Evolutionary conservation across 2,113 vertebrate genomes (phyloP).

Genomic region (Martes martes): DNA sequence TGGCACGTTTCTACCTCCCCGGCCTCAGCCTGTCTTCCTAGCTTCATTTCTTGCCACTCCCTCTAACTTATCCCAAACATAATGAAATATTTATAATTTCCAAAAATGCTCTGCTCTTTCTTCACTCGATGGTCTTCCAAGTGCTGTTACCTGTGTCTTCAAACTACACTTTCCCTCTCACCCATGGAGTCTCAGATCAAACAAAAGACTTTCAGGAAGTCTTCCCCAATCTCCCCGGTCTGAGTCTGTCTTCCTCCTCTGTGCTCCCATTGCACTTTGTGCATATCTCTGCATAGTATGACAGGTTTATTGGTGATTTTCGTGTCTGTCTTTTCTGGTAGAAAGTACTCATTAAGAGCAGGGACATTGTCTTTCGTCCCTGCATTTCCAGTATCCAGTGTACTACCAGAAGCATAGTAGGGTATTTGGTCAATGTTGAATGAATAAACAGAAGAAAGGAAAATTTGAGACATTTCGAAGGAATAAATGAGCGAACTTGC

Average conservation of each 20-base stretch:
- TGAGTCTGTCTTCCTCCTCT: background rate
- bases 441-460: constrained; percentile 9
- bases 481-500: background rate
- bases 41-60: background rate
- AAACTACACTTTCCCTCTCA: background rate
- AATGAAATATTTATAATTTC: background rate
- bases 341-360: background rate
- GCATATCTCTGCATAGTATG: background rate
- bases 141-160: background rate
- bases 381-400: background rate
- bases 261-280: background rate
- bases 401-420: background rate
- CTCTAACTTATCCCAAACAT: background rate
- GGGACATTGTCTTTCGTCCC: background rate
- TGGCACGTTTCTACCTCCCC: background rate
- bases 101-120: background rate
- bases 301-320: background rate
- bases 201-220: background rate
- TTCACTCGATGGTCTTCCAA: background rate
- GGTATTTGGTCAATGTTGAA: background rate
- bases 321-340: background rate
- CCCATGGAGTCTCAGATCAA: background rate
- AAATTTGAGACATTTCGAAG: background rate
- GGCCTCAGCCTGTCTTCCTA: background rate
- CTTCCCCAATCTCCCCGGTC: background rate